Percentiles rank a stretch among this genome's conserved stretches.
These are phyloP conservation scores for Anarsia innoxiella DNA, from an alignment of 2,888 invertebrate species.

Conservation along the genomic window DNA sequence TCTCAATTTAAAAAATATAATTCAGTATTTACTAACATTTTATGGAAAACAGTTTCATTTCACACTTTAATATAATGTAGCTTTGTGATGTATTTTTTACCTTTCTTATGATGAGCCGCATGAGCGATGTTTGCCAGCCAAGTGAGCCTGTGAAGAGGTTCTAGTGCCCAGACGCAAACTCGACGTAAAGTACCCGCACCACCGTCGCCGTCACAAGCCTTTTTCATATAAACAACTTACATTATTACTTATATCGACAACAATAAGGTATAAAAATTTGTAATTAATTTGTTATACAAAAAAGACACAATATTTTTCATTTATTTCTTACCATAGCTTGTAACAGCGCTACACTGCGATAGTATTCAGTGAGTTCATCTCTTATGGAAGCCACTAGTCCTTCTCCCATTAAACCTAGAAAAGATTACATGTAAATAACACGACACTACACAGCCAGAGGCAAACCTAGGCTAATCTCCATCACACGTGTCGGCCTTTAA, in stretches of 20 bases:
- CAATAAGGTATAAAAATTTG: too few relatives aligned
- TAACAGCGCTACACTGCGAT: constrained; percentile 88
- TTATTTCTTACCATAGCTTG: constrained; percentile 83
- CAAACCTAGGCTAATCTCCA: too few relatives aligned
- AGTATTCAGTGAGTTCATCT: constrained; percentile 90
- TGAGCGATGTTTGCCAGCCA: constrained; percentile 89
- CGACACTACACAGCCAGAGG: too few relatives aligned
- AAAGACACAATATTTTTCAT: constrained; percentile 2
- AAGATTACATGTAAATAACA: too few relatives aligned
- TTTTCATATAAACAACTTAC: too few relatives aligned
- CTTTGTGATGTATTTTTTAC: constrained; percentile 26
- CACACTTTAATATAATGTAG: too few relatives aligned
- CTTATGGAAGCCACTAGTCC: constrained; percentile 90
- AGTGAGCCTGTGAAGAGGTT: constrained; percentile 86
- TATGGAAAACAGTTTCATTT: too few relatives aligned
- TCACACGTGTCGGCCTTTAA: too few relatives aligned
- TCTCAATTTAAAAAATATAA: too few relatives aligned
- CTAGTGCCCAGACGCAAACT: constrained; percentile 87
- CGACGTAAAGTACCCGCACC: constrained; percentile 79
- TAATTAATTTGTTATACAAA: too few relatives aligned
- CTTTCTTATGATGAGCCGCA: constrained; percentile 86
- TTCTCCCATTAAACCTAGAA: constrained; percentile 84
- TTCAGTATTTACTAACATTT: too few relatives aligned
- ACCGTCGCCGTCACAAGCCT: constrained; percentile 57
- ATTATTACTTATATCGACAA: too few relatives aligned